phyloP scores from a whole-genome alignment of 2,113 vertebrate genomes.

The Platysternon megacephalum region DNA sequence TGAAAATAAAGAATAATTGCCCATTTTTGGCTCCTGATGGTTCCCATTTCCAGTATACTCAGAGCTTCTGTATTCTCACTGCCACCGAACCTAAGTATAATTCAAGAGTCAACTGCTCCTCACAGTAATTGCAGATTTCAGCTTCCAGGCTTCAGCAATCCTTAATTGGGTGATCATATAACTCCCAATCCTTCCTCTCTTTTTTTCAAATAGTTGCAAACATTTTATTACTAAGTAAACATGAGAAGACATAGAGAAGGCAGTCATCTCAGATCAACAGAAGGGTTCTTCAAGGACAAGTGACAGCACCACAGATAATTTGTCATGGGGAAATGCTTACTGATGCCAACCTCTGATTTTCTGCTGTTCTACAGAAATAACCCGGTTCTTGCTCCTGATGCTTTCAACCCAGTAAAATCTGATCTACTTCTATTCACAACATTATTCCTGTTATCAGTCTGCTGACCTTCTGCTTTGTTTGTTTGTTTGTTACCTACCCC shows the following conservation, averaged over 20 bases:
- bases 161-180: neutral
- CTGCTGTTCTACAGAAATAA: neutral
- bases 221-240: neutral
- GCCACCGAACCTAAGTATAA: neutral
- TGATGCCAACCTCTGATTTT: neutral
- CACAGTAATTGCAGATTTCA: neutral
- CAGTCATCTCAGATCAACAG: neutral
- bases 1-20: neutral
- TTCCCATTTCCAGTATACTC: neutral
- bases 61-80: neutral
- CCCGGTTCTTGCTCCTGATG: neutral
- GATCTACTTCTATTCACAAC: neutral
- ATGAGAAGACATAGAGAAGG: neutral
- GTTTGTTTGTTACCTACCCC: neutral
- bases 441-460: neutral
- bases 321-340: neutral
- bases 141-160: neutral
- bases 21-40: neutral
- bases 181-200: neutral
- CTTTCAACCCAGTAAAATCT: neutral
- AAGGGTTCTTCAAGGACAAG: neutral
- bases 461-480: neutral
- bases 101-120: rapidly evolving
- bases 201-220: neutral
- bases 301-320: neutral